Conservation (phyloP, 2,888 invertebrate genomes). For the Lydus trimaculatus region DNA sequence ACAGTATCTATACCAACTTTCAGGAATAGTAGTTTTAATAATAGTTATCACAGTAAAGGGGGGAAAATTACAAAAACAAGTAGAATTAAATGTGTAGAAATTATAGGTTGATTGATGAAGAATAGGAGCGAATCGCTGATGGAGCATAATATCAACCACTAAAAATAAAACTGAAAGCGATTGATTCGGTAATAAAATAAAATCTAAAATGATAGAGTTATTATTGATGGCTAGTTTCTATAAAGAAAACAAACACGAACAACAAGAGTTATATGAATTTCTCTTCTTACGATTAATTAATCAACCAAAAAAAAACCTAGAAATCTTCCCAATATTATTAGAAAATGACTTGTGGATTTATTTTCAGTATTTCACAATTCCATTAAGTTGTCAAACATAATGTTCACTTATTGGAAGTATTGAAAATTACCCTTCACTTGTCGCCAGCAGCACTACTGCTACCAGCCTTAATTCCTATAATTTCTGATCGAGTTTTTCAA, state of each 20-base stretch:
- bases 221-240: background rate
- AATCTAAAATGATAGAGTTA: background rate
- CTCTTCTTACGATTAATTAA: background rate
- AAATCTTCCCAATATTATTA: background rate
- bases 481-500: conserved; percentile 9
- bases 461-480: conserved; percentile 7
- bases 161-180: background rate
- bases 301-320: background rate
- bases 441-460: background rate
- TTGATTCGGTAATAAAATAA: background rate
- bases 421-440: conserved; percentile 11
- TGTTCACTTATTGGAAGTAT: conserved; percentile 4
- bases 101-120: conserved; percentile 3
- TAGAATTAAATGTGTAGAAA: background rate
- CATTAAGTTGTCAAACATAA: conserved; percentile 9
- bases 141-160: background rate
- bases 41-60: background rate
- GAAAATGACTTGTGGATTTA: background rate
- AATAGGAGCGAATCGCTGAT: background rate
- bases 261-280: background rate
- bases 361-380: conserved; percentile 6
- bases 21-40: background rate
- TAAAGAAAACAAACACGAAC: background rate
- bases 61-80: background rate
- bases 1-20: background rate